These are phyloP conservation scores for Phaethornis superciliosus DNA, from an alignment of 2,113 vertebrate species.

Conservation along the genomic window DNA sequence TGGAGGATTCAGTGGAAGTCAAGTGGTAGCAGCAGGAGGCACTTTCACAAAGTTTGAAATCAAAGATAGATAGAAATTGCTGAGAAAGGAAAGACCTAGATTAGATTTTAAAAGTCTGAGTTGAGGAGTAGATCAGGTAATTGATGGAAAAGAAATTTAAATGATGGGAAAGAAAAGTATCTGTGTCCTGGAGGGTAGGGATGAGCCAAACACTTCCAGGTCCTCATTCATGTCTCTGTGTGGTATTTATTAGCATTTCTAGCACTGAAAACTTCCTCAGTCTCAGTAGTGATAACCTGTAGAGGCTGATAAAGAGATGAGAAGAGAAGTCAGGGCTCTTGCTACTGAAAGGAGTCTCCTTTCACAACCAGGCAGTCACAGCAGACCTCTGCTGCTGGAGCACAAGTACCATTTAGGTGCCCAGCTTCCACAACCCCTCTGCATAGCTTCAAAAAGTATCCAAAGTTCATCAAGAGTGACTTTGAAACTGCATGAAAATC, in stretches of 20 bases:
- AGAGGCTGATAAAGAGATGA: not conserved
- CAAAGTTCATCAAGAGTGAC: not conserved
- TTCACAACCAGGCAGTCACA: not conserved
- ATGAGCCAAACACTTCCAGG: not conserved
- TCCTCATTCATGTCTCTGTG: not conserved
- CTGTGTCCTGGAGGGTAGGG: not conserved
- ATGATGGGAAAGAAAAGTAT: not conserved
- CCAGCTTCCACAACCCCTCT: not conserved
- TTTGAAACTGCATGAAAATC: not conserved
- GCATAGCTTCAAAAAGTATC: not conserved
- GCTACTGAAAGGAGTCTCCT: not conserved
- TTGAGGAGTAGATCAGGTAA: not conserved
- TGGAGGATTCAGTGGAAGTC: not conserved
- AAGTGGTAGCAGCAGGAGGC: not conserved
- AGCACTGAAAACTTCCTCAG: not conserved
- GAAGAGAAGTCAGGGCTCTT: not conserved
- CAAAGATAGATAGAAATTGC: not conserved
- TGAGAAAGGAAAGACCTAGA: not conserved
- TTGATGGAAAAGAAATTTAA: not conserved
- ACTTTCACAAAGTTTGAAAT: not conserved
- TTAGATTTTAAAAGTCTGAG: not conserved
- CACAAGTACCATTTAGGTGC: not conserved
- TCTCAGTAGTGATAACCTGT: not conserved
- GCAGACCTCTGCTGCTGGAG: not conserved
- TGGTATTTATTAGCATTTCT: not conserved